Evolutionary conservation across 2,888 invertebrate species (phyloP).

Genomic region (Tupiocoris notatus): DNA sequence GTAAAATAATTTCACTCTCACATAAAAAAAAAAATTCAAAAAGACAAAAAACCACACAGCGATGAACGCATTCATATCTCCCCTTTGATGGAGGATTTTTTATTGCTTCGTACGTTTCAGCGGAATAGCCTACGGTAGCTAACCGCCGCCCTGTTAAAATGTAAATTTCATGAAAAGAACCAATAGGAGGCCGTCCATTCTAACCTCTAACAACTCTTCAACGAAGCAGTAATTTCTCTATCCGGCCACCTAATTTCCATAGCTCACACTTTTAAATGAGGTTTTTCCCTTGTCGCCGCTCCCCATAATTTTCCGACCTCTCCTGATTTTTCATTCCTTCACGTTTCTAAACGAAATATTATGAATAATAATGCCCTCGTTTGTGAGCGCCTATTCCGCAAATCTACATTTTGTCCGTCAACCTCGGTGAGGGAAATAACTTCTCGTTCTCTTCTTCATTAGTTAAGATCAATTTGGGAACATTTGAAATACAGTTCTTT

Average conservation of each 20-base stretch:
- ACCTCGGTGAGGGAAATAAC: no score
- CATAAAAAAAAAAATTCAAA: no score
- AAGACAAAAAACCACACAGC: no score
- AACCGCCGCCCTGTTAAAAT: conserved; percentile 21
- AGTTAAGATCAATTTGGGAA: no score
- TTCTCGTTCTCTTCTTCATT: no score
- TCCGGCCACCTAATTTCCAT: conserved; percentile 11
- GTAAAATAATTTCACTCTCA: no score
- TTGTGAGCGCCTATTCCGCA: conserved; percentile 16
- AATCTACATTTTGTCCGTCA: conserved; percentile 21
- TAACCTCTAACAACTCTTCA: neutral
- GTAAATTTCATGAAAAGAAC: conserved; percentile 9
- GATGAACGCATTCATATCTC: no score
- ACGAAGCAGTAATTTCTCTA: neutral
- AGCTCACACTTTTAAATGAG: conserved; percentile 35
- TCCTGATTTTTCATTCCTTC: conserved; percentile 22
- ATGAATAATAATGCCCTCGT: conserved; percentile 34
- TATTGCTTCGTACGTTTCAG: no score
- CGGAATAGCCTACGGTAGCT: conserved; percentile 14
- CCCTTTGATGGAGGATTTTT: no score
- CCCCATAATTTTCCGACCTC: conserved; percentile 2
- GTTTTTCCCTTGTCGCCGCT: conserved; percentile 3
- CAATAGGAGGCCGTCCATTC: conserved; percentile 11
- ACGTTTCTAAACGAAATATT: no score
- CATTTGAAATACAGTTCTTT: no score